Evolutionary conservation across 2,113 vertebrate species (phyloP).

Genomic region (Melierax canorus): DNA sequence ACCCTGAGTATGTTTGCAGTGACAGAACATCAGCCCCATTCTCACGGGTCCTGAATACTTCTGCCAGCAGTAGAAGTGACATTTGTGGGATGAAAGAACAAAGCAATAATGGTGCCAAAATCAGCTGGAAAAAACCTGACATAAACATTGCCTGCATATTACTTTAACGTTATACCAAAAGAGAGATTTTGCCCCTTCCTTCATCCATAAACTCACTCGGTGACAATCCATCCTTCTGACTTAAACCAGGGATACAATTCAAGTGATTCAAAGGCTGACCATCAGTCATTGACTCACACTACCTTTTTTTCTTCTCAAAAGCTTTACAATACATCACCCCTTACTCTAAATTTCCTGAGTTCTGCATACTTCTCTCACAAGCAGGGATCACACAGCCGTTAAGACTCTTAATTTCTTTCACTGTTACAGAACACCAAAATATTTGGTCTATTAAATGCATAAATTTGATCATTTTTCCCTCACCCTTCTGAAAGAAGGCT

Average conservation of each 20-base stretch:
- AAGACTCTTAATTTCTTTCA: neutral
- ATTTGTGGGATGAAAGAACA: neutral
- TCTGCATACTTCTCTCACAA: neutral
- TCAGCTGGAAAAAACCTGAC: neutral
- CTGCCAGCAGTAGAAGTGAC: neutral
- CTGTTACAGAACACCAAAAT: neutral
- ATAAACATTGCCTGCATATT: neutral
- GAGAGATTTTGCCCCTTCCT: neutral
- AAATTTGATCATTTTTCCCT: neutral
- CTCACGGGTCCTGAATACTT: neutral
- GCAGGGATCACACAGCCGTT: neutral
- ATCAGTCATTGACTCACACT: neutral
- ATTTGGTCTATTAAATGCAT: neutral
- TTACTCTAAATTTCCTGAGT: neutral
- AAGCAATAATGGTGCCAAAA: neutral
- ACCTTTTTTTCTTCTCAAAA: neutral
- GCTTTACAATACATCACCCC: neutral
- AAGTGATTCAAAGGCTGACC: neutral
- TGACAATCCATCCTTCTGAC: neutral
- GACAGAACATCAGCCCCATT: neutral
- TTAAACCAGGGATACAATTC: neutral
- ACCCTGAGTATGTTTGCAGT: neutral
- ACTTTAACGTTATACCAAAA: neutral
- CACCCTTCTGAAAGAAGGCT: neutral
- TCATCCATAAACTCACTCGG: neutral